Percentiles rank a stretch among this genome's conserved stretches.
phyloP scores from a whole-genome alignment of 92 coral and sea anemone species.

The Zoanthus solanderi region DNA sequence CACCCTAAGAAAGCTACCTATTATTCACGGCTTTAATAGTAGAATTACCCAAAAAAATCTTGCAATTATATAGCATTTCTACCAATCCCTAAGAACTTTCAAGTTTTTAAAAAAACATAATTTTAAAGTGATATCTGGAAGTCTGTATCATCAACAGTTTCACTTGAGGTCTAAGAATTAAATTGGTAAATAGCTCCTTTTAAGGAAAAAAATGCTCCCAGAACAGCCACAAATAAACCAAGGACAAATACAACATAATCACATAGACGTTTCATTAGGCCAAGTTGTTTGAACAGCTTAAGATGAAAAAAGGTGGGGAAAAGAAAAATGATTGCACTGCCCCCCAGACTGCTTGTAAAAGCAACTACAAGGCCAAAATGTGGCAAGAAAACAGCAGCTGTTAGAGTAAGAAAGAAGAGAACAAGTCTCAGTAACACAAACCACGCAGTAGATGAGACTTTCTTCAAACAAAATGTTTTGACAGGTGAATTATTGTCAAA shows the following conservation, averaged over 20 bases:
- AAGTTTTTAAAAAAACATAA: too few relatives aligned
- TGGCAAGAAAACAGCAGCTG: constrained; percentile 27
- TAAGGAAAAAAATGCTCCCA: constrained; percentile 23
- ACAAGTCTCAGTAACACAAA: not conserved
- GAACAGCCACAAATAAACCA: constrained; percentile 27
- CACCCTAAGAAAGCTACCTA: too few relatives aligned
- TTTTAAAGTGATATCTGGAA: too few relatives aligned
- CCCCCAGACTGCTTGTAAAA: constrained; percentile 31
- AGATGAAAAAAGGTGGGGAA: constrained; percentile 32
- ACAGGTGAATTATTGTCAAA: constrained; percentile 6
- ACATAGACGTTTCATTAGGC: not conserved
- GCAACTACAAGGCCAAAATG: constrained; percentile 24
- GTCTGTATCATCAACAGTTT: not conserved
- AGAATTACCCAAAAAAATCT: too few relatives aligned
- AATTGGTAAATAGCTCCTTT: not conserved
- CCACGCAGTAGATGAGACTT: constrained; percentile 14
- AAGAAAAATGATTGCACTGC: constrained; percentile 5
- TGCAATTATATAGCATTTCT: too few relatives aligned
- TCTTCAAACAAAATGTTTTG: constrained; percentile 23
- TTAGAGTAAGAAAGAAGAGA: not conserved
- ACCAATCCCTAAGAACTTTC: too few relatives aligned
- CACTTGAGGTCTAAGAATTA: not conserved
- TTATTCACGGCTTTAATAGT: too few relatives aligned
- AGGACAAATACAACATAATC: constrained; percentile 18
- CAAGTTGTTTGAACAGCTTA: constrained; percentile 3